Base-by-base conservation (phyloP, 2,113 vertebrate genomes). In the Propithecus coquereli region DNA sequence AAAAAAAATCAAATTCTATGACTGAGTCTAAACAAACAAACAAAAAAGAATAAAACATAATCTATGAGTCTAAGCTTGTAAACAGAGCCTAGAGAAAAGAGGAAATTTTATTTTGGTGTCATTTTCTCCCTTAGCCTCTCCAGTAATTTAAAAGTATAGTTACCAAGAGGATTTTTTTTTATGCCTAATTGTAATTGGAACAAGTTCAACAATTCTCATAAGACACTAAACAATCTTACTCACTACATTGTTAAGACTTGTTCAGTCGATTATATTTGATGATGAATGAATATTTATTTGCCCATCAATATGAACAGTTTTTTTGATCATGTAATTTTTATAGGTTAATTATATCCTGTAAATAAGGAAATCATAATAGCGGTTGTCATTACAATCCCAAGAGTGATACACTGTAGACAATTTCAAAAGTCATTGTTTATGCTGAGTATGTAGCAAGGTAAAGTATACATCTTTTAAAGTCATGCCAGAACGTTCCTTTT, bases 141-240 rank as follows among this genome's bases (percentile, higher is more conserved):
- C 40, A 22, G 5, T 92, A 95, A 87, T 95, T 91, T 96, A 88
- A 93, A 94, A 43, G 37, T 77, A 84, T 30, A 71, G 34, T 70
- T 87, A 80, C 80, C 87, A 90, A 95, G 43, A 94, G 45, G 40
- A 54, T 77, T 70, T 81, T 79, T 93, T 82, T 94, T 74, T 57
- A 92, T 97, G 68, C 76, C 54, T 61, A 94, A n/a, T 95, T 77
- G 45, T 96, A 96, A 92, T 59, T 96, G 90, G 87, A 96, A 90
- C n/a, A 86, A n/a, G 16, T 94, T 96, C 94, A 97, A 96, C 40
- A 92, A 52, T 92, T 96, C 61, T 97, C 87, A 3, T 82, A 94
- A 96, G 84, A 93, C 20, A 54, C 68, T 90, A 93, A 91, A 83
- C n/a, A 79, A 54, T 73, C 59, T 93, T 97, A 94, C 74, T 95